These are phyloP conservation scores for Cephus pulcher DNA, from an alignment of 2,888 invertebrate genomes.

Conservation along the genomic window DNA sequence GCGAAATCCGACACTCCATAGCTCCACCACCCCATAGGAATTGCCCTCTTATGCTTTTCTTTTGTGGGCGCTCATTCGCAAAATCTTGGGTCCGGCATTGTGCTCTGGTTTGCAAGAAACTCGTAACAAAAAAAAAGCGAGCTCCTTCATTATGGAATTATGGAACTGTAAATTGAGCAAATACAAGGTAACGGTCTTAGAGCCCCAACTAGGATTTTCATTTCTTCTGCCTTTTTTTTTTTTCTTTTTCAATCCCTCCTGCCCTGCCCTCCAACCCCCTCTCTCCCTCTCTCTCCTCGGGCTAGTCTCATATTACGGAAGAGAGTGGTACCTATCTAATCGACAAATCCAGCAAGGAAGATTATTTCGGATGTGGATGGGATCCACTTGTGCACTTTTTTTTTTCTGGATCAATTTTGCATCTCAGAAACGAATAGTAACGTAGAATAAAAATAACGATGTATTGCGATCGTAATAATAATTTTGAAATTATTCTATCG, in stretches of 20 bases:
- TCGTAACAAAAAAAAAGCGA: constrained; percentile 44
- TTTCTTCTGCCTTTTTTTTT: constrained; percentile 39
- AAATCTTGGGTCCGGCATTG: constrained; percentile 46
- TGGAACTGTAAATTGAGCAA: constrained; percentile 64
- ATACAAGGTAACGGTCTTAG: constrained; percentile 43
- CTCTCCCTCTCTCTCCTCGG: not conserved
- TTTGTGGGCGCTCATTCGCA: constrained; percentile 50
- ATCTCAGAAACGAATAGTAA: not conserved
- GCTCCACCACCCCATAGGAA: constrained; percentile 11
- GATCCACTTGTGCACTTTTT: not conserved
- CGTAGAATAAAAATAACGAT: not conserved
- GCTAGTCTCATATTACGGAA: constrained; percentile 45
- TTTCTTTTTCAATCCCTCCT: constrained; percentile 25
- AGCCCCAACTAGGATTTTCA: constrained; percentile 44
- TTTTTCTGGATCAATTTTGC: not conserved
- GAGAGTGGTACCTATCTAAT: constrained; percentile 54
- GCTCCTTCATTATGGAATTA: constrained; percentile 60
- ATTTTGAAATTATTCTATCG: not conserved
- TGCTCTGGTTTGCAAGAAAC: constrained; percentile 43
- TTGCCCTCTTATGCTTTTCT: constrained; percentile 8
- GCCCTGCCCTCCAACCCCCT: constrained; percentile 13
- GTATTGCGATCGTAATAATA: not conserved
- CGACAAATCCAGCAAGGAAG: constrained; percentile 49
- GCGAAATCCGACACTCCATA: constrained; percentile 47
- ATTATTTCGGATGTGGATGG: not conserved